Base-by-base conservation (phyloP, 2,113 vertebrate species). In the Phalacrocorax aristotelis region DNA sequence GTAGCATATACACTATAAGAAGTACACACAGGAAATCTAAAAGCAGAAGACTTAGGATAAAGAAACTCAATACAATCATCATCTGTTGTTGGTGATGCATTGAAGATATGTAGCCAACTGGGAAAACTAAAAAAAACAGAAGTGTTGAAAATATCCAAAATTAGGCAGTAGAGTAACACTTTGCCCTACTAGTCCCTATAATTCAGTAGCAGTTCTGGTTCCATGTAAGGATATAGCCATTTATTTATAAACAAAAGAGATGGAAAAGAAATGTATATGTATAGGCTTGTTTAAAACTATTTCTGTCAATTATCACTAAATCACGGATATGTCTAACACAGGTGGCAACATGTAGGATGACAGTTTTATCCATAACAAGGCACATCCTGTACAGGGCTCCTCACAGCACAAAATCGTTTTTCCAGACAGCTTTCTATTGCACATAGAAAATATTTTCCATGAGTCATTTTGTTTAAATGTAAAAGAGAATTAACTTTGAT, bases 371-470 rank as follows among this genome's bases (percentile, higher is more conserved):
- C 62, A 18, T 65, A 94, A 44, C 60, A 84, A 96, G 30, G 62
- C 27, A 87, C 66, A 95, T 91, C 81, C 81, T 83, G 69, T 84
- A 65, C 57, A 84, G 57, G 49, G 52, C 48, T 94, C 25, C 71
- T 92, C 74, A 38, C 22, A 85, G 81, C 38, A 55, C 32, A 65
- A 61, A 85, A 91, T 51, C 0, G 0, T 87, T 95, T 95, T 95
- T 93, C 87, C 91, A 96, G 81, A 85, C 70, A 90, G 66, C 15
- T 93, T 91, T 92, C 87, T 93, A 80, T 85, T 93, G 74, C 62
- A 72, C 38, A 58, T 4, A 74, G 54, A 74, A 97, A 95, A 95
- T 91, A 93, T 93, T 96, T 97, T 93, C 94, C 54, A 65, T 95
- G 81, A 95, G 54, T 93, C 46, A 61, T 66, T 93, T 84, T 85